phyloP scores from a whole-genome alignment of 2,797 vertebrate species.

The Hylomyscus alleni region DNA sequence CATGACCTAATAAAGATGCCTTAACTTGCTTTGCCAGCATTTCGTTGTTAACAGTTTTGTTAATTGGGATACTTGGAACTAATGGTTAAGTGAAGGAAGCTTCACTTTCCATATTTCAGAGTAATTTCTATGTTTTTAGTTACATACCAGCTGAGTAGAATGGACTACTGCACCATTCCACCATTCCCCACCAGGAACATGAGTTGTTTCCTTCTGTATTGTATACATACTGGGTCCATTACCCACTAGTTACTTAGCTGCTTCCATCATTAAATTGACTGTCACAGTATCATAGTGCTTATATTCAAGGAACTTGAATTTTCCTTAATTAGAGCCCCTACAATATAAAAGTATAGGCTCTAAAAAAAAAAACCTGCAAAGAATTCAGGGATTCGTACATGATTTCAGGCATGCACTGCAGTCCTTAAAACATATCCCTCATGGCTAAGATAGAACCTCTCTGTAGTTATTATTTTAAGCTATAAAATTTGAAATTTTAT shows the following conservation, averaged over 20 bases:
- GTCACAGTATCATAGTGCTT: not conserved
- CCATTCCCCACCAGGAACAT: not conserved
- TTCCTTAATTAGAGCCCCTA: not conserved
- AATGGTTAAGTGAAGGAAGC: not conserved
- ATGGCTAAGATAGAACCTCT: not conserved
- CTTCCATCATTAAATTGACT: not conserved
- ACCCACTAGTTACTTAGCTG: not conserved
- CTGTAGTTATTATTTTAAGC: slow-evolving; percentile 26
- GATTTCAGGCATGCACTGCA: not conserved
- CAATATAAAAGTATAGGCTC: not conserved
- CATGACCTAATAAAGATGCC: not conserved
- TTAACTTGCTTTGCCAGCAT: not conserved
- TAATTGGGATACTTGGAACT: not conserved
- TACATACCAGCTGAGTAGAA: not conserved
- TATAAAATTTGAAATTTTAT: not conserved
- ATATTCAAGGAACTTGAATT: not conserved
- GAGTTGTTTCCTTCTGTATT: not conserved
- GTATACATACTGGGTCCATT: too few relatives aligned
- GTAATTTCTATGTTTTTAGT: not conserved
- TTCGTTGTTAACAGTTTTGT: not conserved
- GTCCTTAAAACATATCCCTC: not conserved
- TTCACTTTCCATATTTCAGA: not conserved
- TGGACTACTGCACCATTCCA: not conserved
- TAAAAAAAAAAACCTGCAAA: not conserved
- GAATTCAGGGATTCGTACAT: not conserved